Evolutionary conservation across 2,113 vertebrate species (phyloP), one percentile per base, ranked within the genome.

Genomic region (Galeopterus variegatus): DNA sequence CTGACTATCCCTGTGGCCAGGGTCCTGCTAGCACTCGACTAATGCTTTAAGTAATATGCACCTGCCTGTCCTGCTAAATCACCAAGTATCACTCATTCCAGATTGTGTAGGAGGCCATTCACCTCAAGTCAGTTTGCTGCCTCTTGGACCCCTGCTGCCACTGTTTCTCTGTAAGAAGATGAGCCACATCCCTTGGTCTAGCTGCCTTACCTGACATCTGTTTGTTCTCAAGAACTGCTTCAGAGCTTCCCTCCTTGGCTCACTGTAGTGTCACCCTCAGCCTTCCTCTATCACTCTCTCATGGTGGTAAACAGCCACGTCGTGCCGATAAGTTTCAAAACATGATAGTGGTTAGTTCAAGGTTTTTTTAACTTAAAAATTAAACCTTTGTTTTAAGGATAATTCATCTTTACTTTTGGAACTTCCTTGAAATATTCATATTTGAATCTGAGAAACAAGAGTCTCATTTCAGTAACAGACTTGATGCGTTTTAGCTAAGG

Each of bases 311-410:
- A 31, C 11, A 48, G 33, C 6, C 23, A 7, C 0, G 11, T 28
- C 9, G 8, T 28, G 26, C 6, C 36, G 36, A 48, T 15, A 58
- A 45, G 64, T 77, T 54, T 72, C 70, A 88, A 87, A 90, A 80
- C 41, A 64, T 0, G 28, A 64, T 26, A 58, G 19, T 23, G 1
- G 9, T 70, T 65, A 24, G 88, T 24, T 70, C 70, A 52, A 84
- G 26, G 24, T 70, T 50, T 85, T 60, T 75, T 95, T 50, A 82
- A 79, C 73, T 81, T 70, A 65, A 95, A 82, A 93, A 24, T 14
- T 76, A 36, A 13, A 48, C 28, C 36, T 88, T 84, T 80, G 54
- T 81, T 64, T 80, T 58, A 58, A 83, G 93, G 48, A 54, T 36
- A 84, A 65, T 31, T 52, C 58, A 72, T 48, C 52, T 65, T 56